These are phyloP conservation scores for Ptyas mucosa DNA, from an alignment of 2,113 vertebrate species.

Conservation along the genomic window DNA sequence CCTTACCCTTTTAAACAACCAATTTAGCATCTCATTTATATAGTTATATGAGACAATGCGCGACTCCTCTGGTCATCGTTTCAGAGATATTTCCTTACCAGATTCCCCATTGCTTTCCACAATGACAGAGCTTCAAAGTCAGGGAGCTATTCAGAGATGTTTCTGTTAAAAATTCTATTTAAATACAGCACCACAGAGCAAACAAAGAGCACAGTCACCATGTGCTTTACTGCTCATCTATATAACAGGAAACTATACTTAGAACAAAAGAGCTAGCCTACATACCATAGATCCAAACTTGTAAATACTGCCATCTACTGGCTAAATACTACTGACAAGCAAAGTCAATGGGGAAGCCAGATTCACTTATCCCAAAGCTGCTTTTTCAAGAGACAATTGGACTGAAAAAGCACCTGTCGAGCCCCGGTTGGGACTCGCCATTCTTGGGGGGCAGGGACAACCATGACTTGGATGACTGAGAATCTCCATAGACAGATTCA, in stretches of 20 bases:
- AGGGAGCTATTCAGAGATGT: neutral
- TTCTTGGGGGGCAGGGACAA: too few species aligned
- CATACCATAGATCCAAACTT: too few species aligned
- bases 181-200: neutral
- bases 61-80: neutral
- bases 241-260: neutral
- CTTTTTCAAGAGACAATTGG: too few species aligned
- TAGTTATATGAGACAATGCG: neutral
- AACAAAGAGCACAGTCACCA: neutral
- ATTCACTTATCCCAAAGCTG: too few species aligned
- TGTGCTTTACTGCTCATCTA: neutral
- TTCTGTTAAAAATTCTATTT: neutral
- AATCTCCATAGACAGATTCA: too few species aligned
- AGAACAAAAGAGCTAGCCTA: neutral
- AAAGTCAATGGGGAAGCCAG: too few species aligned
- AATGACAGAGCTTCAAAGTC: neutral
- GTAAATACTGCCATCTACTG: too few species aligned
- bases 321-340: too few species aligned
- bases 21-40: neutral
- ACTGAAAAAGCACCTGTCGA: too few species aligned
- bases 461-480: too few species aligned
- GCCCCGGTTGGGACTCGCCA: too few species aligned
- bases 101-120: neutral
- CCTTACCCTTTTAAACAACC: neutral
- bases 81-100: neutral